Percentiles rank a stretch among this genome's conserved stretches.
Conservation (phyloP, 2,113 vertebrate genomes). For the Ciconia stormi region DNA sequence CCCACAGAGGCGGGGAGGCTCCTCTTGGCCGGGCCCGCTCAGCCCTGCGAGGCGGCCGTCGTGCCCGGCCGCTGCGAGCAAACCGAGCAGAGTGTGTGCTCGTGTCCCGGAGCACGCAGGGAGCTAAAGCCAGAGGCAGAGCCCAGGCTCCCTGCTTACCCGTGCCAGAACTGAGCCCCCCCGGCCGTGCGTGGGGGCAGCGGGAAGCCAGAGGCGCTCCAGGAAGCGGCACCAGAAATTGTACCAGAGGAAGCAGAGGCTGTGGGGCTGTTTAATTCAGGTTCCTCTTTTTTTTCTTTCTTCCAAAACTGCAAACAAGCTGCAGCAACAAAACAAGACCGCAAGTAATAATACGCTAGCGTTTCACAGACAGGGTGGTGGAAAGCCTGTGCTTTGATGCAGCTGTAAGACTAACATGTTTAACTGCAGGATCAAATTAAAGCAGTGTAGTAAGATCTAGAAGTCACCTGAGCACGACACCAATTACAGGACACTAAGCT, state of each 20-base stretch:
- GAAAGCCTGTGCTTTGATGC: too few species aligned
- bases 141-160: too few species aligned
- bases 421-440: too few species aligned
- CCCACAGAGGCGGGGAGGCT: too few species aligned
- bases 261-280: fast-evolving
- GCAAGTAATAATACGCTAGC: fast-evolving
- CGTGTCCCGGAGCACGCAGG: fast-evolving
- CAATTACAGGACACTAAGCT: fast-evolving
- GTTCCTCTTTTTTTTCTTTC: fast-evolving
- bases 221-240: too few species aligned
- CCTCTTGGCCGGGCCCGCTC: too few species aligned
- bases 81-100: fast-evolving
- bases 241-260: fast-evolving
- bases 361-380: fast-evolving
- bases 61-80: too few species aligned
- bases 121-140: too few species aligned
- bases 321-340: not conserved
- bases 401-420: fast-evolving
- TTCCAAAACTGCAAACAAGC: not conserved
- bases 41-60: not conserved
- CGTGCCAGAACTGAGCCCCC: not conserved
- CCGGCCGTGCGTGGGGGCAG: too few species aligned
- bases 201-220: not conserved
- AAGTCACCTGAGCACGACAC: too few species aligned
- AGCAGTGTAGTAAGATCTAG: fast-evolving